Conservation (phyloP, 2,888 invertebrate genomes). For the Hesperia comma region DNA sequence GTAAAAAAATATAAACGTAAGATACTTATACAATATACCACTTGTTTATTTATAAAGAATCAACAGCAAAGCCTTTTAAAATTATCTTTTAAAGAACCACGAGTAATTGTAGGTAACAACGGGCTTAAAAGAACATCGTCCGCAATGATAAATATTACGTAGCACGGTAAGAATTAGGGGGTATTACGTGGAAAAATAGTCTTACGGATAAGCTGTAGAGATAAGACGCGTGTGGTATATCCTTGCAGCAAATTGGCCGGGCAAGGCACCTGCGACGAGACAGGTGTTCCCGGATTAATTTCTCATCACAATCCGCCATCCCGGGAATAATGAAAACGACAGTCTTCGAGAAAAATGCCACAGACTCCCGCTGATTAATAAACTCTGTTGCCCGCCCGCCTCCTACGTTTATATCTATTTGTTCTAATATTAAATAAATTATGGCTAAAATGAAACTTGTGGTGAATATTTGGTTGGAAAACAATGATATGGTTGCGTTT, state of each 20-base stretch:
- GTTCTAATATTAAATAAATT: constrained; percentile 17
- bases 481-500: neutral
- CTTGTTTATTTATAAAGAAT: too few relatives aligned
- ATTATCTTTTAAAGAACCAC: neutral
- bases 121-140: constrained; percentile 15
- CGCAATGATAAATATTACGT: constrained; percentile 22
- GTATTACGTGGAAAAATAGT: constrained; percentile 51
- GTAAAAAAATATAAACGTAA: too few relatives aligned
- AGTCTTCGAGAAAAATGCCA: constrained; percentile 74
- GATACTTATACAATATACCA: too few relatives aligned
- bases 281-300: constrained; percentile 80
- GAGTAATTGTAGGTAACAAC: constrained; percentile 14
- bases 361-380: constrained; percentile 75
- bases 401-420: constrained; percentile 44
- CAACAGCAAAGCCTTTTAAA: too few relatives aligned
- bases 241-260: constrained; percentile 64
- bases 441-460: constrained; percentile 3
- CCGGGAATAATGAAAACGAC: constrained; percentile 71
- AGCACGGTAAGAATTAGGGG: constrained; percentile 27
- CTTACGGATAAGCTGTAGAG: constrained; percentile 50
- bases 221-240: constrained; percentile 47
- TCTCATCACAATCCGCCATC: constrained; percentile 76
- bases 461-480: neutral
- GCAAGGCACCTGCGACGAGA: constrained; percentile 62
- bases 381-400: constrained; percentile 56